Base-by-base conservation (phyloP, 2,888 invertebrate species). In the Leptothorax acervorum region DNA sequence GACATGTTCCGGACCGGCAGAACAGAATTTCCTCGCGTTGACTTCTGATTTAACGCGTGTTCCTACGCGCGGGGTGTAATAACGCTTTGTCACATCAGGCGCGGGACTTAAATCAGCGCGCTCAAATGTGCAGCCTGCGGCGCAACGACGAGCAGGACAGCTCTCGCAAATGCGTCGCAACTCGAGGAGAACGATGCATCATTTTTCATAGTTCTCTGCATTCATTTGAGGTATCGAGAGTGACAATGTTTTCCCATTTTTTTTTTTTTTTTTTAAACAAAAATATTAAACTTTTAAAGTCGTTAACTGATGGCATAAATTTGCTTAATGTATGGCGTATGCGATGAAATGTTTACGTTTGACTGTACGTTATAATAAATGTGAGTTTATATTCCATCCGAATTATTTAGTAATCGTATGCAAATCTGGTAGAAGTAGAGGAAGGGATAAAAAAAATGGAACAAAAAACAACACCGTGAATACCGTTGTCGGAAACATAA, bases 31-130 rank as follows among this genome's bases (percentile, higher is more conserved):
- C 60, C 79, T 81, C 79, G 48, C 79, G 79, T 81, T 71, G 71
- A 81, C 79, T 81, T 60, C 79, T 81, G 79, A 81, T 81, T 81
- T 81, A 81, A 81, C 71, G 79, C 79, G 79, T 81, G 79, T 81
- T 71, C 79, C 79, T 81, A 81, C 71, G 39, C 79, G 48, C 35
- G 60, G 60, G 18, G 45, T 48, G 79, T 81, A 81, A 81, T 81
- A 81, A 71, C 79, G 79, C 79, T 81, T 81, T 81, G 79, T 81
- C 79, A 71, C 48, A 81, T 81, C 71, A 81, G 79, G 71, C 71
- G 60, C 60, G 71, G 71, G 60, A 81, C 79, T 81, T 81, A 71
- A 81, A 81, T 81, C 79, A 81, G 28, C n/a, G 48, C 39, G 60
- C 39, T 81, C 79, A 81, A 81, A 71, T 81, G 79, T 71, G 28